Conservation (phyloP, 2,113 vertebrate genomes). For the Sceloporus undulatus region DNA sequence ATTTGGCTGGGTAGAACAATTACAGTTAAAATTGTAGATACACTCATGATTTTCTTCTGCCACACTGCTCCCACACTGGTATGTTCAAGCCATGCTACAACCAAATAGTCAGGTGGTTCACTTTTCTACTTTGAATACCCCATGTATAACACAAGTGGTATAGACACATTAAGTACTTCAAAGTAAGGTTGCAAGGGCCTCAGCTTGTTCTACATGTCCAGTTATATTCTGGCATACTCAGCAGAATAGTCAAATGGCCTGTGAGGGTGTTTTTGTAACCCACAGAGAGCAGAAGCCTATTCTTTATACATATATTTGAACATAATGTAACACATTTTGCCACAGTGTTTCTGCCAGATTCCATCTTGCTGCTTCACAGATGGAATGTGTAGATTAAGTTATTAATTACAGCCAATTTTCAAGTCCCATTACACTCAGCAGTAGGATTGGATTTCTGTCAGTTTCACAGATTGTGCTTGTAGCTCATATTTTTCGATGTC, state of each 20-base stretch:
- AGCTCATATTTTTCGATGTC: constrained; percentile 22
- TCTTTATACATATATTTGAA: constrained; percentile 1
- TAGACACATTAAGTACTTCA: background rate
- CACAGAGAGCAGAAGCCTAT: background rate
- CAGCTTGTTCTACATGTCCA: background rate
- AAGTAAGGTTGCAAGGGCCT: background rate
- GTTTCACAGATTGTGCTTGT: constrained; percentile 21
- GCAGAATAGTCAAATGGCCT: background rate
- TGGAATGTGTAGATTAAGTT: constrained; percentile 33
- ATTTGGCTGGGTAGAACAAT: no score
- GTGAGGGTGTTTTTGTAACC: background rate
- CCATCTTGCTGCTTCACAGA: constrained; percentile 20
- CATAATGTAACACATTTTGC: background rate
- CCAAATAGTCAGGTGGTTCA: background rate
- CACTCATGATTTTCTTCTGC: background rate
- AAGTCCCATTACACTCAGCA: constrained; percentile 25
- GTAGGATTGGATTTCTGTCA: constrained; percentile 9
- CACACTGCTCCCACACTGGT: background rate
- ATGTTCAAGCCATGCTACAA: background rate
- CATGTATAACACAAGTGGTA: background rate
- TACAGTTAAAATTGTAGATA: no score
- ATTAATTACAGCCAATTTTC: constrained; percentile 35
- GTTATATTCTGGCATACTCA: background rate
- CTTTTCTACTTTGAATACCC: background rate
- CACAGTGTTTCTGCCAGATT: background rate